Evolutionary conservation across 2,113 vertebrate genomes (phyloP).

Genomic region (Tetrao urogallus): DNA sequence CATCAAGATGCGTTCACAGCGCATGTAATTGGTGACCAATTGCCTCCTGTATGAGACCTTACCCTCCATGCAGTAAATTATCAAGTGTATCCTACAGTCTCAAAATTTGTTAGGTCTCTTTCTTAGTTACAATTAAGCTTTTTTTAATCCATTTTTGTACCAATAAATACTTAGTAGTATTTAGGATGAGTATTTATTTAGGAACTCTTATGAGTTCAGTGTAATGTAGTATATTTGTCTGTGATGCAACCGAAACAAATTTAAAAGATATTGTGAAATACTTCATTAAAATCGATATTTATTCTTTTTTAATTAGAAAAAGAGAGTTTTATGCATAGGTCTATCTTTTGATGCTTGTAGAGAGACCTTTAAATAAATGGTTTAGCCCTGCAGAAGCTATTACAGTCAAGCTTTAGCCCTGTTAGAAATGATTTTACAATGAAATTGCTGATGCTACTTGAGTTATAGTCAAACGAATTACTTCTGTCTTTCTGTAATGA

Average conservation of each 20-base stretch:
- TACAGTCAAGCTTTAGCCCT: constrained; percentile 6
- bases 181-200: too few species aligned
- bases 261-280: background rate
- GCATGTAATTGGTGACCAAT: background rate
- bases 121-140: background rate
- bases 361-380: constrained; percentile 24
- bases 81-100: background rate
- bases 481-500: constrained; percentile 16
- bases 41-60: background rate
- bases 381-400: background rate
- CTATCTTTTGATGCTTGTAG: background rate
- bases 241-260: background rate
- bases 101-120: background rate
- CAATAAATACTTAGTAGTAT: background rate
- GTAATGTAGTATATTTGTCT: background rate
- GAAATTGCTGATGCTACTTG: constrained; percentile 26
- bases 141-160: background rate
- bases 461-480: constrained; percentile 42
- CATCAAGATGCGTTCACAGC: background rate
- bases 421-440: constrained; percentile 54
- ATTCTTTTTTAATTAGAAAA: background rate
- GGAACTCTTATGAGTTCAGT: background rate
- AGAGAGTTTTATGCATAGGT: background rate
- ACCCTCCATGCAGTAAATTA: background rate
- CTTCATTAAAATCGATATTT: background rate